A percentile compares a stretch with the other conserved stretches of the same genome.
These are phyloP conservation scores for Salticus scenicus DNA, from an alignment of 2,888 invertebrate genomes.

Conservation along the genomic window DNA sequence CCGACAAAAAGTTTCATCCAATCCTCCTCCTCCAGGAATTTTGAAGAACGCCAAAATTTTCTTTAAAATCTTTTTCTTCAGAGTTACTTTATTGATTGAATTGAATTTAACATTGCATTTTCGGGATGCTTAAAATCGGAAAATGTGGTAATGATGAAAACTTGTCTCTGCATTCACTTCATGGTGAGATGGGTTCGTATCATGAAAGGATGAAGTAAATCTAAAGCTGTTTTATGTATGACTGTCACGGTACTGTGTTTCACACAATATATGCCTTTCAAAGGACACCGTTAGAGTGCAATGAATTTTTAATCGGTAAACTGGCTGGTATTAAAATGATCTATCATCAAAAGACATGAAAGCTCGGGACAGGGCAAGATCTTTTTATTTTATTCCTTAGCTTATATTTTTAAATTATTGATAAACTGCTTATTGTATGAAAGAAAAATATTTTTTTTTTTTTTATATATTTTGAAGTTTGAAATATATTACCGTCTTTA, in stretches of 20 bases:
- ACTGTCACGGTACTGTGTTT: constrained; percentile 4
- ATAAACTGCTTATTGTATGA: too few species aligned
- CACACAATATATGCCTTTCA: background rate
- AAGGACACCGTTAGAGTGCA: background rate
- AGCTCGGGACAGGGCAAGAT: background rate
- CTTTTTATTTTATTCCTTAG: too few species aligned
- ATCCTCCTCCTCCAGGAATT: background rate
- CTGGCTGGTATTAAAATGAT: background rate
- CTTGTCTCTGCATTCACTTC: constrained; percentile 28
- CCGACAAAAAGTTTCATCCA: background rate
- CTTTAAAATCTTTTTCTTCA: constrained; percentile 3
- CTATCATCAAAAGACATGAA: background rate
- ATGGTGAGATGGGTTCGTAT: background rate
- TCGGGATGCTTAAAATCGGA: constrained; percentile 28
- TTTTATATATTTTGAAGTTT: too few species aligned
- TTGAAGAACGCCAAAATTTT: background rate
- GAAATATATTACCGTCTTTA: too few species aligned
- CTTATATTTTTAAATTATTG: too few species aligned
- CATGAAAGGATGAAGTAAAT: background rate
- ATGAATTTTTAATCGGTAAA: background rate
- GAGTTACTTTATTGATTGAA: constrained; percentile 32
- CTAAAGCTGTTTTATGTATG: background rate
- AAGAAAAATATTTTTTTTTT: too few species aligned
- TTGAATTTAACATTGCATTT: constrained; percentile 23
- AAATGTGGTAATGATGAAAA: constrained; percentile 42